These are phyloP conservation scores for Drosophila prostipennis DNA, from an alignment of 2,888 invertebrate species.

Conservation along the genomic window DNA sequence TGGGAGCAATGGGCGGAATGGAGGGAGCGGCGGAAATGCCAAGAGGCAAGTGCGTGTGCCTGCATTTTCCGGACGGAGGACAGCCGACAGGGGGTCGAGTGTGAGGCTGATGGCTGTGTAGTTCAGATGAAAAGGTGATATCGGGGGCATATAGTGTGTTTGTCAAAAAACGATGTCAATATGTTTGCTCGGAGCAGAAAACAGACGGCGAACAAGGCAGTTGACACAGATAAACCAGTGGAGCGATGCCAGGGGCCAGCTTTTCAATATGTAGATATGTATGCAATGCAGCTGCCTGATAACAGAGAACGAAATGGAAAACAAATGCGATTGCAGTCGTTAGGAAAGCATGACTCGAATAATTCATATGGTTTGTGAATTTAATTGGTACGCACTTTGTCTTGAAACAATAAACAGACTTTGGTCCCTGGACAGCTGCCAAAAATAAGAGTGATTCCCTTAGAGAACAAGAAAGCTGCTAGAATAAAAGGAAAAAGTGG, in stretches of 20 bases:
- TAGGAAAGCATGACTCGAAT: constrained; percentile 15
- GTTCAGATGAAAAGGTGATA: constrained; percentile 38
- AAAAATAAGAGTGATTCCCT: neutral
- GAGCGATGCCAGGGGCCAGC: constrained; percentile 41
- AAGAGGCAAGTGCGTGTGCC: constrained; percentile 72
- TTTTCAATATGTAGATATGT: constrained; percentile 23
- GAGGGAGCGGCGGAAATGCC: constrained; percentile 71
- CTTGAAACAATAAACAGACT: constrained; percentile 22
- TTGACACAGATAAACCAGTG: constrained; percentile 69
- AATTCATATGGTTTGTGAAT: constrained; percentile 15
- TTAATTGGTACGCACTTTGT: constrained; percentile 15
- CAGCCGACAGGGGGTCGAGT: constrained; percentile 14
- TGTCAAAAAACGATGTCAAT: constrained; percentile 77
- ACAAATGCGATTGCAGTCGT: constrained; percentile 18
- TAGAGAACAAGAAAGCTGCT: constrained; percentile 19
- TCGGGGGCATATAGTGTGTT: constrained; percentile 49
- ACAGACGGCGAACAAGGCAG: constrained; percentile 52
- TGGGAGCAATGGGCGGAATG: neutral
- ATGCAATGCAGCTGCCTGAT: constrained; percentile 55
- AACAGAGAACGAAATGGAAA: constrained; percentile 10
- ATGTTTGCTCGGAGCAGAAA: constrained; percentile 52
- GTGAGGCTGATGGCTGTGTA: constrained; percentile 14
- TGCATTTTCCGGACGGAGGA: constrained; percentile 51
- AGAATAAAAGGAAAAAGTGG: constrained; percentile 37
- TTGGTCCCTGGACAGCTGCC: constrained; percentile 15